Base-by-base conservation (phyloP, 2,797 vertebrate genomes). In the Rousettus madagascariensis region DNA sequence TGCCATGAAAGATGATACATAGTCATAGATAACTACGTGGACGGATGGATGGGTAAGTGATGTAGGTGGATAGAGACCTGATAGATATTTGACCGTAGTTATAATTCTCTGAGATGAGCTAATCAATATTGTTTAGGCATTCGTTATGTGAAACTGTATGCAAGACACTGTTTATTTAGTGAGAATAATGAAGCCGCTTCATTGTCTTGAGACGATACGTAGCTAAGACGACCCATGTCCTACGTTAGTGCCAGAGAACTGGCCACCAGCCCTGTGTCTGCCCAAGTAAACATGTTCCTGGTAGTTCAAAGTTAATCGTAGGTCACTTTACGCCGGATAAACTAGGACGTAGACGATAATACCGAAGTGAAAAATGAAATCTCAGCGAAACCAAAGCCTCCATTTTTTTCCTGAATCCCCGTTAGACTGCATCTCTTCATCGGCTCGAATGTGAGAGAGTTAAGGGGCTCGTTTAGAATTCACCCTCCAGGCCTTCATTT, bases 401-500 rank as follows among this genome's bases (percentile, higher is more conserved):
- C 16, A 8, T 46, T 16, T 46, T 49, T 59, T 61, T 38, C 6
- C 46, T 8, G 1, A 57, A 12, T 63, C 1, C 4, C 6, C 13
- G 8, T 41, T 15, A 33, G 8, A 12, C 0, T 7, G 8, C 1
- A 1, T 33, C 12, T 36, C n/a, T 1, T 72, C 12, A 3, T 30
- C 8, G 41, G 30, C 8, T 5, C 4, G 6, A 12, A 71, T 51
- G 8, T 59, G 30, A 78, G 49, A 38, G 10, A 9, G 43, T 0
- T 46, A 41, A 33, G 12, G 46, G n/a, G 19, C 53, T 41, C 36
- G 1, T 33, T 80, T 15, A 24, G n/a, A 84, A 68, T n/a, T 85
- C 72, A 33, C 2, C 43, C 33, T 46, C 38, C 1, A 2, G 30
- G 43, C 26, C 36, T 15, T 46, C 49, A 43, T 80, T 80, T 63